Base-by-base conservation (phyloP, 2,113 vertebrate species). In the Progne subis region DNA sequence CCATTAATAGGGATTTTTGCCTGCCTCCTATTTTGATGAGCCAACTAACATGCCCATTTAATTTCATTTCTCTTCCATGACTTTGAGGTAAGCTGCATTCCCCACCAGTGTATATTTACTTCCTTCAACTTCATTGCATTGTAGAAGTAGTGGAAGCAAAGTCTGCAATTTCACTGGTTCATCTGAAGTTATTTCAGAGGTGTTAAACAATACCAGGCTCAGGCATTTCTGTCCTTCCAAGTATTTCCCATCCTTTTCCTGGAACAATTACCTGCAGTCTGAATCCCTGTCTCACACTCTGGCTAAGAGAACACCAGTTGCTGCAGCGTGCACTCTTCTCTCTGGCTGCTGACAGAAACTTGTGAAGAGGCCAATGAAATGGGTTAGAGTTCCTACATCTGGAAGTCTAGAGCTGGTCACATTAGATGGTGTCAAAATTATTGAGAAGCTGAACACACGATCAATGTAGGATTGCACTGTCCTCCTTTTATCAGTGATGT, bases 401-500 rank as follows among this genome's bases (percentile, higher is more conserved):
- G 95, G 95, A 95, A 93, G 80, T 13, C 14, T 34, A 86, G 71
- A 92, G 14, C 55, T 83, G 82, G 55, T 88, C 75, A 86, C 60
- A 70, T 90, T 75, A 90, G 50, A 86, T 74, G 71, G 79, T 86
- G 85, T 95, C 75, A 93, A 90, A 94, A 80, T 77, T 90, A 90
- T 55, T 86, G 82, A 93, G 76, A 90, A 95, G 79, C 46, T 77
- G 71, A 90, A 80, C 88, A 82, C 23, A 80, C 39, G 44, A 94
- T 57, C 92, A 82, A 11, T 78, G 71, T 77, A 77, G 34, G 59
- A 61, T 69, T 86, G 63, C 41, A 67, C 43, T 94, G 64, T 68
- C 26, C 43, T 90, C 63, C 79, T 96, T 97, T 94, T 92, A 96
- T 93, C 90, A 80, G 29, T 12, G 59, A 52, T 86, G 86, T 74